These are phyloP conservation scores for Spea bombifrons DNA, from an alignment of 2,113 vertebrate genomes.

Conservation along the genomic window DNA sequence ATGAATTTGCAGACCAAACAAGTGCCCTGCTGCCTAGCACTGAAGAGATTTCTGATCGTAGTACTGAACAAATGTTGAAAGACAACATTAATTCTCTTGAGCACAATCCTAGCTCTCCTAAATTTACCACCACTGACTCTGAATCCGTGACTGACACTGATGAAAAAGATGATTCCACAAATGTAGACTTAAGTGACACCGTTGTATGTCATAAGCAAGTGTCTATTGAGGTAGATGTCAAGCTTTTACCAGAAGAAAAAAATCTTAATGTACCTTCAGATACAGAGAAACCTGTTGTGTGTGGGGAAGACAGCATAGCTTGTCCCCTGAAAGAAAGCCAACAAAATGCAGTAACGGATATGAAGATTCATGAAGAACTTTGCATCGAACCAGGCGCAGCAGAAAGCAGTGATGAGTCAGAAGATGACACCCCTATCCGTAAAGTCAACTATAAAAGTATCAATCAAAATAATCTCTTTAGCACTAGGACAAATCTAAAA, in stretches of 20 bases:
- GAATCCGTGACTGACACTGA: neutral
- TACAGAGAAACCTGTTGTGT: neutral
- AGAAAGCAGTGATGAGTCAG: slow-evolving; percentile 48
- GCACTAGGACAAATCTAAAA: neutral
- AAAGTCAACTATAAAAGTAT: neutral
- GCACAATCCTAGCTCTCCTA: neutral
- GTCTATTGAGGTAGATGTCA: neutral
- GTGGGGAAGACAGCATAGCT: too few relatives aligned
- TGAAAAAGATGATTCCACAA: neutral
- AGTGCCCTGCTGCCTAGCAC: neutral
- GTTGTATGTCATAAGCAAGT: neutral
- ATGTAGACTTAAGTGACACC: neutral
- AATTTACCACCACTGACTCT: too few relatives aligned
- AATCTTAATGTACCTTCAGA: neutral
- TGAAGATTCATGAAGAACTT: too few relatives aligned
- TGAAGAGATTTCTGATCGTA: neutral
- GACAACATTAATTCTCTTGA: neutral
- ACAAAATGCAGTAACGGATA: too few relatives aligned
- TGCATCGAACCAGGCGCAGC: too few relatives aligned
- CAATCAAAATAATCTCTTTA: neutral
- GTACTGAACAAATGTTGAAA: neutral
- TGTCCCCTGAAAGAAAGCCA: too few relatives aligned
- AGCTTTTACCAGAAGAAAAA: neutral
- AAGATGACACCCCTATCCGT: slow-evolving; percentile 34
- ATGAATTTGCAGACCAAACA: neutral